Evolutionary conservation across 2,113 vertebrate genomes (phyloP), one percentile per base, ranked within the genome.

Genomic region (Catharus minimus): DNA sequence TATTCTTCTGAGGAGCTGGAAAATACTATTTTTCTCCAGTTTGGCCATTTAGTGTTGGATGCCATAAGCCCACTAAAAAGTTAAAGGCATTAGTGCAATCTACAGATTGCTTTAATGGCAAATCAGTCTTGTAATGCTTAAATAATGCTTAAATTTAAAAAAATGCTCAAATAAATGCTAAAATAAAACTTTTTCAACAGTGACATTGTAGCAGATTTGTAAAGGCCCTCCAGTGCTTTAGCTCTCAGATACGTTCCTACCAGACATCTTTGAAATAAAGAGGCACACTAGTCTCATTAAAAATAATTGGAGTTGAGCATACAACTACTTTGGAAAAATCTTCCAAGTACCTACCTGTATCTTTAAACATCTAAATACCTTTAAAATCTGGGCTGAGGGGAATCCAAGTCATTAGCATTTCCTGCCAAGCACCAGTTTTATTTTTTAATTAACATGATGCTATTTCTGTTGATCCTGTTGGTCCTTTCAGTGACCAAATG

Each of bases 371-470:
- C 61, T 78, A 60, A 75, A 44, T 52, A 76, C 20, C 10, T 78
- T 65, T 82, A 57, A 87, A 92, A 61, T 53, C 32, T 55, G 30
- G 26, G 11, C 57, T 78, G 28, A 65, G 57, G 66, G 30, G 38
- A 91, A 57, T 57, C 65, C 10, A 53, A 83, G 19, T 55, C 11
- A 71, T 80, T 67, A 6, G 1, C 27, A 46, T 76, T 82, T 93
- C 55, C 62, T 92, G 50, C 38, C 61, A 87, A 84, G 38, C 5
- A 33, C 26, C 26, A 30, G 44, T 92, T 82, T 65, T 55, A 72
- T 76, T 92, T 76, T 91, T 90, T 69, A 88, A 89, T 86, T 89
- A 50, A 89, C 89, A 21, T 46, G 41, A 75, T 57, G 43, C 10
- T 89, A 66, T 92, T 93, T 91, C 55, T 87, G 50, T 87, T 72